Evolutionary conservation across 92 coral and sea anemone genomes (phyloP).

Genomic region (Porites lobata): DNA sequence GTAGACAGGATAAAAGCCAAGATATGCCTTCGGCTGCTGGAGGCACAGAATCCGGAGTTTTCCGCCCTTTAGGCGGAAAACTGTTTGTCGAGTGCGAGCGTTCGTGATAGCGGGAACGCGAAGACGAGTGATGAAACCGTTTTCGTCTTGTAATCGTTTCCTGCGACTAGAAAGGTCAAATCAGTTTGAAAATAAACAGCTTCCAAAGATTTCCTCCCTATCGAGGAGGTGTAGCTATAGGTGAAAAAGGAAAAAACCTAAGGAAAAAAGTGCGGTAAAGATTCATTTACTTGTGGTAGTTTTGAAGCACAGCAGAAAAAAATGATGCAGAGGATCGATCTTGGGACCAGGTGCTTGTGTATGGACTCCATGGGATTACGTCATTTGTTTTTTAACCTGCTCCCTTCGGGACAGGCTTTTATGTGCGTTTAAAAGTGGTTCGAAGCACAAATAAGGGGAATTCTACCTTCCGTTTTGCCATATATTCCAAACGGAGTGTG

Average conservation of each 20-base stretch:
- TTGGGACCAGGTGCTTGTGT: not conserved
- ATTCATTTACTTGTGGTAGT: constrained; percentile 4
- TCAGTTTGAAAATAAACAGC: constrained; percentile 10
- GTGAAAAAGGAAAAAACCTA: not conserved
- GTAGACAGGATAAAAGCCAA: not conserved
- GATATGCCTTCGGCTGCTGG: not conserved
- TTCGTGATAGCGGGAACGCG: not conserved
- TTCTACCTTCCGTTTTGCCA: not conserved
- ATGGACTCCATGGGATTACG: not conserved
- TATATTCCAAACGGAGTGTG: too few relatives aligned
- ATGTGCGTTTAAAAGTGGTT: not conserved
- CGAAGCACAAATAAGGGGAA: not conserved
- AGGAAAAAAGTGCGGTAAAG: not conserved
- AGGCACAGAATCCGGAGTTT: not conserved
- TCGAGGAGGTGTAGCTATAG: not conserved
- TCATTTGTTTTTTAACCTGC: not conserved
- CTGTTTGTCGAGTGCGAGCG: not conserved
- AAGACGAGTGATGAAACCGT: not conserved
- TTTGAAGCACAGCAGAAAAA: constrained; percentile 3
- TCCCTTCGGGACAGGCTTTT: not conserved
- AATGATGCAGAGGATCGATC: not conserved
- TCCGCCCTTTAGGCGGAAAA: not conserved
- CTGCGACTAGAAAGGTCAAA: not conserved
- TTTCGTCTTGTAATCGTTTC: not conserved
- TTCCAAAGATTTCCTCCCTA: not conserved